A percentile compares a stretch with the other conserved stretches of the same genome.
Conservation (phyloP, 2,113 vertebrate species). For the Ammodramus savannarum region DNA sequence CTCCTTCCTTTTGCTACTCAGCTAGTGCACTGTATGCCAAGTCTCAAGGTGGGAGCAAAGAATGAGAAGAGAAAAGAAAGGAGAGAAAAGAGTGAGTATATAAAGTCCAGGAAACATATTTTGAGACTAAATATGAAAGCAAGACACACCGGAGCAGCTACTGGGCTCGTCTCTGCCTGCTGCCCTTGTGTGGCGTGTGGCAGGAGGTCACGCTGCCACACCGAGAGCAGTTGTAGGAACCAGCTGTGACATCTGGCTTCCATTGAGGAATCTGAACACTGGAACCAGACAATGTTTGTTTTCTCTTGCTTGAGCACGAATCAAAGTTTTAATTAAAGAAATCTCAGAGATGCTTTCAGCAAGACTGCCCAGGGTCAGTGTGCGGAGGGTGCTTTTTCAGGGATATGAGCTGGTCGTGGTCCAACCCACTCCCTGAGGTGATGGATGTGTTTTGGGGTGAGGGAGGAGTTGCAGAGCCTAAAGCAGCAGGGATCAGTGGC, state of each 20-base stretch:
- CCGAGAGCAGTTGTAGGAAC: neutral
- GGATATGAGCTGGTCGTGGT: neutral
- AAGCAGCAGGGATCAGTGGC: neutral
- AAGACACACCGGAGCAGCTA: neutral
- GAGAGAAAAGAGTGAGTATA: neutral
- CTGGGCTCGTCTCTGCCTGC: neutral
- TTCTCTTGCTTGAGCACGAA: neutral
- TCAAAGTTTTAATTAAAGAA: constrained; percentile 38
- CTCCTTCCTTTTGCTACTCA: neutral
- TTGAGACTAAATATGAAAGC: neutral
- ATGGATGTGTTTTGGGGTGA: neutral
- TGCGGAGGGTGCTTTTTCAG: neutral
- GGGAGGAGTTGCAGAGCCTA: neutral
- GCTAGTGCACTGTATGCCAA: neutral
- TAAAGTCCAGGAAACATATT: neutral
- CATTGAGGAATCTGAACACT: neutral
- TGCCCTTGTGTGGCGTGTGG: neutral
- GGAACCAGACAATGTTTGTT: neutral
- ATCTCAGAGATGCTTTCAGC: neutral
- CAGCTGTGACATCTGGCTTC: constrained; percentile 39
- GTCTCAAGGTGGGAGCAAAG: neutral
- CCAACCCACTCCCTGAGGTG: neutral
- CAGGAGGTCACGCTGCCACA: neutral
- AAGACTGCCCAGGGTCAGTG: neutral
- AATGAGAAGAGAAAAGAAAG: neutral